Conservation (phyloP, 1,140 invertebrate species). For the Augochlora pura region DNA sequence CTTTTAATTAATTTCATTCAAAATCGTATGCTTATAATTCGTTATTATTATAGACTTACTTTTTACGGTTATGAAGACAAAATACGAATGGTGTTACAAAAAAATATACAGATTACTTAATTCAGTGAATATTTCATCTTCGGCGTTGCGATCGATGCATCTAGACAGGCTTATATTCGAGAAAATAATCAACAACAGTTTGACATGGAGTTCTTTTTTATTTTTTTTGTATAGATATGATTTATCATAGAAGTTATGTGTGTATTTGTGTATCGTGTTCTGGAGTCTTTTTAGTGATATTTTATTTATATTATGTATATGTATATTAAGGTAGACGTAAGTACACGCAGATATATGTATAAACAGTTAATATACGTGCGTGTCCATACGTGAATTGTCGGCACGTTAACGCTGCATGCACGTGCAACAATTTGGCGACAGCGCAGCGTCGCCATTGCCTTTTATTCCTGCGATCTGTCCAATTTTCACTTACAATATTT, state of each 20-base stretch:
- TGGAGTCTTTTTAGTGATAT: constrained; percentile 62
- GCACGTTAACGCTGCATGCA: constrained; percentile 34
- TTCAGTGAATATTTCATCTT: constrained; percentile 29
- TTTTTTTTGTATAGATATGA: constrained; percentile 68
- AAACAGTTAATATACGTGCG: constrained; percentile 52
- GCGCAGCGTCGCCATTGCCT: constrained; percentile 21
- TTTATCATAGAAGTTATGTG: constrained; percentile 66
- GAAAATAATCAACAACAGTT: constrained; percentile 46
- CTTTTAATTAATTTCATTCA: not conserved
- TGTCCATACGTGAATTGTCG: constrained; percentile 44
- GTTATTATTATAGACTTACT: constrained; percentile 1
- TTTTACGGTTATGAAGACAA: constrained; percentile 7
- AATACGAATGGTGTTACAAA: constrained; percentile 28
- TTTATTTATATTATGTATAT: constrained; percentile 62
- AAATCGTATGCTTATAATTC: constrained; percentile 16
- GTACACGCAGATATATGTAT: constrained; percentile 62
- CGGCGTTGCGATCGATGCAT: constrained; percentile 18
- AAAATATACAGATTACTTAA: constrained; percentile 39
- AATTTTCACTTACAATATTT: constrained; percentile 49
- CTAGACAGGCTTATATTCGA: constrained; percentile 37
- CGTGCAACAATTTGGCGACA: constrained; percentile 26
- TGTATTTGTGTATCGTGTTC: constrained; percentile 57
- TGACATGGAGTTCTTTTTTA: constrained; percentile 67
- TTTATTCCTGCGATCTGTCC: constrained; percentile 24
- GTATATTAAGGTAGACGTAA: constrained; percentile 59